These are phyloP conservation scores for Denticeps clupeoides DNA, from an alignment of 2,797 vertebrate species.

Conservation along the genomic window DNA sequence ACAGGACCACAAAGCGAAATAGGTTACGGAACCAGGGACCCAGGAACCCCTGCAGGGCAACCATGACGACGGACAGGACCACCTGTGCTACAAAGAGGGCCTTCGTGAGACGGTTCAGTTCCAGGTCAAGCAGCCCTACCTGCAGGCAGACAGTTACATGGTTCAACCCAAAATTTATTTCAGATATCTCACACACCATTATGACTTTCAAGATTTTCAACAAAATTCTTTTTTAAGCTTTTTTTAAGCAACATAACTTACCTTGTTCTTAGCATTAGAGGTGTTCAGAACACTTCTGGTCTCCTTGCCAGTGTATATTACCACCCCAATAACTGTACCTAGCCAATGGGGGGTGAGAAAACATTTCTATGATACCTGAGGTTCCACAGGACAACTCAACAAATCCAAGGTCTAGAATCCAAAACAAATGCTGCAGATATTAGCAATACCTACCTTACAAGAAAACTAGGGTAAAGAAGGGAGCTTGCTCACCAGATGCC, in stretches of 20 bases:
- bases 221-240: background rate
- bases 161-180: too few species aligned
- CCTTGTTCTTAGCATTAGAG: conserved; percentile 93
- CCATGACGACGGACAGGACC: conserved; percentile 79
- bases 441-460: too few species aligned
- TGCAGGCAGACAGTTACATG: conserved; percentile 30
- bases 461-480: background rate
- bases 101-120: conserved; percentile 92
- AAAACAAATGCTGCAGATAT: too few species aligned
- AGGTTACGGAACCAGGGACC: conserved; percentile 91
- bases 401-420: too few species aligned
- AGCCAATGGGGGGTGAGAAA: conserved; percentile 44
- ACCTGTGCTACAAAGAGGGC: conserved; percentile 88
- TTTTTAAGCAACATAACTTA: conserved; percentile 34
- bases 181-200: too few species aligned
- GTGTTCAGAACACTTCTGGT: conserved; percentile 95
- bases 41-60: conserved; percentile 84
- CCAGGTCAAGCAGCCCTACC: conserved; percentile 88
- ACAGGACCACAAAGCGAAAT: conserved; percentile 87
- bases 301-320: conserved; percentile 97
- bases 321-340: conserved; percentile 96
- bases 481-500: conserved; percentile 73
- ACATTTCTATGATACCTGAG: conserved; percentile 54
- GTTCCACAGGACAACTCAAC: too few species aligned
- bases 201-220: too few species aligned